A percentile compares a stretch with the other conserved stretches of the same genome.
phyloP scores from a whole-genome alignment of 2,113 vertebrate species.

The Psilopsiagon aurifrons region DNA sequence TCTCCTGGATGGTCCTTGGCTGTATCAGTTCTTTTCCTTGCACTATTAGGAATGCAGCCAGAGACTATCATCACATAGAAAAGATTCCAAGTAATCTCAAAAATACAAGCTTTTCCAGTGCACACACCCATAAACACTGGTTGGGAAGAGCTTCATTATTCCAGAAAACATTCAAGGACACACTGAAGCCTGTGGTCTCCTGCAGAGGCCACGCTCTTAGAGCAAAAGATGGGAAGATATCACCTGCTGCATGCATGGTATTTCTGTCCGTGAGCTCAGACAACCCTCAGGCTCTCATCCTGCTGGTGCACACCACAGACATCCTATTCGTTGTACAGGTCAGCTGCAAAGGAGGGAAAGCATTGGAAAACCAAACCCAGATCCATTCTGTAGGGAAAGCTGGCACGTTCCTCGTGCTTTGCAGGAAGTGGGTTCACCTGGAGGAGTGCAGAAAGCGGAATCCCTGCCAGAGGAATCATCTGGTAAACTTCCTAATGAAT shows the following conservation, averaged over 20 bases:
- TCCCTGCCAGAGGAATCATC: conserved; percentile 54
- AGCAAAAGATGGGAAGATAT: not conserved
- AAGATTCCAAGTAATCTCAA: conserved; percentile 1
- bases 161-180: not conserved
- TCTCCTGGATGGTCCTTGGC: not conserved
- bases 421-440: not conserved
- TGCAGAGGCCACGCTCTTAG: not conserved
- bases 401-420: not conserved
- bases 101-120: not conserved
- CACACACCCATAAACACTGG: not conserved
- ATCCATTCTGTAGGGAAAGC: not conserved
- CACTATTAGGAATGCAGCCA: conserved; percentile 12
- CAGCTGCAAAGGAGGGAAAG: not conserved
- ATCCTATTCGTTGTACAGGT: not conserved
- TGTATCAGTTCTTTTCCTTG: not conserved
- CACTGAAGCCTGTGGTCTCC: not conserved
- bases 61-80: not conserved
- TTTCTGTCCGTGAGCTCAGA: not conserved
- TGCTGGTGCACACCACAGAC: not conserved
- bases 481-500: conserved; percentile 59
- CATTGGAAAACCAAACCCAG: not conserved
- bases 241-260: not conserved
- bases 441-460: conserved; percentile 21
- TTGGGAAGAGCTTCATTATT: not conserved
- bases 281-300: not conserved